Conservation (phyloP, 2,797 vertebrate species). For the Notamacropus eugenii region DNA sequence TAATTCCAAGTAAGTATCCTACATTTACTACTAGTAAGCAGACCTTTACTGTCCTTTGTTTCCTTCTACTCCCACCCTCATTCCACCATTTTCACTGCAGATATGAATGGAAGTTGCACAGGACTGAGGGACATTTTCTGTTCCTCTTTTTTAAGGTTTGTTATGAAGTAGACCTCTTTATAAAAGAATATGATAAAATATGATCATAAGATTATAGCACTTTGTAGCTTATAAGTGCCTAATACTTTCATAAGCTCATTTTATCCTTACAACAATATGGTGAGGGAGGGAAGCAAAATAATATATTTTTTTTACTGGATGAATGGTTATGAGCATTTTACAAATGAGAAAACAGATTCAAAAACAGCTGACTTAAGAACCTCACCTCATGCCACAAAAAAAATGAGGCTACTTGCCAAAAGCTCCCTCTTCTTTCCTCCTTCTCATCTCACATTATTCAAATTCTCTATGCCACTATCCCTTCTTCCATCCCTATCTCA, state of each 20-base stretch:
- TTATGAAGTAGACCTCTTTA: background rate
- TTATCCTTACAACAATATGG: background rate
- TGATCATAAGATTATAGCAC: background rate
- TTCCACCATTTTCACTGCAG: background rate
- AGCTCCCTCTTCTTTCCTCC: background rate
- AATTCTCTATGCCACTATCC: background rate
- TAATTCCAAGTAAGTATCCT: background rate
- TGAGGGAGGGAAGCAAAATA: background rate
- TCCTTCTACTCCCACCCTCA: background rate
- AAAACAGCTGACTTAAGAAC: background rate
- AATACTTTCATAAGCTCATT: background rate
- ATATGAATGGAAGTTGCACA: background rate
- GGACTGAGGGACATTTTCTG: background rate
- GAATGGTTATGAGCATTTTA: background rate
- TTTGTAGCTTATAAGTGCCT: background rate
- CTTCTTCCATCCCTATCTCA: background rate
- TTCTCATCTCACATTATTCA: background rate
- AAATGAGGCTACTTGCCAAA: background rate
- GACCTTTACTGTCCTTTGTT: background rate
- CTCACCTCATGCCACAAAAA: background rate
- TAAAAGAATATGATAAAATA: background rate
- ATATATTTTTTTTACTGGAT: background rate
- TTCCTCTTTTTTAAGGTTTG: background rate
- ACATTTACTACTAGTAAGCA: background rate
- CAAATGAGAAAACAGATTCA: background rate